Conservation (phyloP, 2,888 invertebrate genomes). For the Lasioglossum villosulum region DNA sequence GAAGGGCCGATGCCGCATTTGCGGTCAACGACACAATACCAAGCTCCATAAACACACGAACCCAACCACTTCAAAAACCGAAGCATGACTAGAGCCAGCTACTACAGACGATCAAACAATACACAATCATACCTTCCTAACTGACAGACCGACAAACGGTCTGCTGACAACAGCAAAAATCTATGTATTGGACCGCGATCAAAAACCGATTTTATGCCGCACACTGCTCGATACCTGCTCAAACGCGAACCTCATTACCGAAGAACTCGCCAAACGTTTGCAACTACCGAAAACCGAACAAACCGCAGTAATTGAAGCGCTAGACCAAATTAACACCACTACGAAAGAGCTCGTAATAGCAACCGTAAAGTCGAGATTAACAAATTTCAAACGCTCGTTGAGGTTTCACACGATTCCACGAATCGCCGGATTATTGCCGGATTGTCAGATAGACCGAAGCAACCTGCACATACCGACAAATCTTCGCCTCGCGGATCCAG, state of each 20-base stretch:
- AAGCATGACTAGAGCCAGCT: too few relatives aligned
- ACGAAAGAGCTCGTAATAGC: not conserved
- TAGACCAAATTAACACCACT: not conserved
- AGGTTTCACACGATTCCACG: not conserved
- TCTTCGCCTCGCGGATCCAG: not conserved
- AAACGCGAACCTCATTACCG: not conserved
- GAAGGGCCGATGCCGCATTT: not conserved
- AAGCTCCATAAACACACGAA: not conserved
- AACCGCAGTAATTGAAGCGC: not conserved
- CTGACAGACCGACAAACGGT: not conserved
- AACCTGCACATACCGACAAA: not conserved
- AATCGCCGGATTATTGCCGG: not conserved
- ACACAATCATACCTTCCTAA: too few relatives aligned
- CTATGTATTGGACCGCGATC: not conserved
- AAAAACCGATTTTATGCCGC: not conserved
- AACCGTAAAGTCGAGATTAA: not conserved
- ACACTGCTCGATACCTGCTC: constrained; percentile 10
- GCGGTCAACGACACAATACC: not conserved
- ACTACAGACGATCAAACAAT: too few relatives aligned
- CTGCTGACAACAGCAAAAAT: not conserved
- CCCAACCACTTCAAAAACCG: too few relatives aligned
- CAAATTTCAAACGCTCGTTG: not conserved
- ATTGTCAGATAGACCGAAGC: not conserved
- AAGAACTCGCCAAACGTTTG: not conserved
- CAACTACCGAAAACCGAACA: not conserved